These are phyloP conservation scores for Galbula dea DNA, from an alignment of 2,113 vertebrate genomes.

Conservation along the genomic window DNA sequence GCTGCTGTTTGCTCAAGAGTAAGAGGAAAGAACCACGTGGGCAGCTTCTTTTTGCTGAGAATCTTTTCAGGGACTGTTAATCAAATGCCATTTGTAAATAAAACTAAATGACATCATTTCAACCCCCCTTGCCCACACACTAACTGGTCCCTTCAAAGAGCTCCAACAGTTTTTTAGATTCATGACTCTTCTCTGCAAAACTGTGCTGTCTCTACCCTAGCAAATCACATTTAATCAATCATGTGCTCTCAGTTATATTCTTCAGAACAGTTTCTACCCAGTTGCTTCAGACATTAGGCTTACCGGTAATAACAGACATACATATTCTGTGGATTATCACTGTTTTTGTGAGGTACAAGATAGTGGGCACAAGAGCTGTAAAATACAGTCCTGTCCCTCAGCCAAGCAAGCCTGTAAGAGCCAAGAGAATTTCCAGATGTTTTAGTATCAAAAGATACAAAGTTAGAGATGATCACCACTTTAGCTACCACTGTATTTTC, in stretches of 20 bases:
- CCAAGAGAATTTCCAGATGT: conserved; percentile 24
- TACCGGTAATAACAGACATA: neutral
- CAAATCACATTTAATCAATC: neutral
- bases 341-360: neutral
- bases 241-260: neutral
- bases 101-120: fast-evolving
- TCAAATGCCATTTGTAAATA: neutral
- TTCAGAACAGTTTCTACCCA: neutral
- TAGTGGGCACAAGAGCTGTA: neutral
- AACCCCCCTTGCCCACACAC: neutral
- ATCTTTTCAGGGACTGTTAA: neutral
- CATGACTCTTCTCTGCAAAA: neutral
- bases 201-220: neutral
- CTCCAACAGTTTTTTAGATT: neutral
- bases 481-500: neutral
- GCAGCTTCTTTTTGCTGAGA: neutral
- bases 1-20: neutral
- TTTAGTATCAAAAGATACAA: neutral
- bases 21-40: neutral
- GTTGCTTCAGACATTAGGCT: neutral
- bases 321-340: neutral
- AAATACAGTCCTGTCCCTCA: neutral
- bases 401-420: neutral
- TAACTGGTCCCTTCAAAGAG: neutral
- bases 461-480: neutral